Conservation (phyloP, 2,797 vertebrate species). For the Epinephelus coioides region DNA sequence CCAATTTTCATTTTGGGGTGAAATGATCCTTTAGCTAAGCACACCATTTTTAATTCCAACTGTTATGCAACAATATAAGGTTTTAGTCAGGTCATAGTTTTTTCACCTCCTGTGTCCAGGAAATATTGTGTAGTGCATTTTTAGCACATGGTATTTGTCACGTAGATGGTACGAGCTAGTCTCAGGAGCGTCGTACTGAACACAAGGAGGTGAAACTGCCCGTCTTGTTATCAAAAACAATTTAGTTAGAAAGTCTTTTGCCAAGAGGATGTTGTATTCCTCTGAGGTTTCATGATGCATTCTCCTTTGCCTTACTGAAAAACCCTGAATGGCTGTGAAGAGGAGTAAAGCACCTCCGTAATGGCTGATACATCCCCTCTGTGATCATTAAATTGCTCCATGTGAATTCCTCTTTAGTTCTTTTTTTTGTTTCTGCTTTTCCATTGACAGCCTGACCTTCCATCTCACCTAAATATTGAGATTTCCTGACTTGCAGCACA, state of each 20-base stretch:
- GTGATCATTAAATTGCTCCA: constrained; percentile 23
- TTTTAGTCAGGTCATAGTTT: not conserved
- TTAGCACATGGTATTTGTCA: constrained; percentile 32
- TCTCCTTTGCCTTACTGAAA: constrained; percentile 19
- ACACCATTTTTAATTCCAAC: not conserved
- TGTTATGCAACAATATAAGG: not conserved
- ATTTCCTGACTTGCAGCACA: constrained; percentile 23
- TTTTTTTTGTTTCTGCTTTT: not conserved
- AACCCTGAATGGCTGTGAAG: not conserved
- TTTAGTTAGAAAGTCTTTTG: constrained; percentile 4
- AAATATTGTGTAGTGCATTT: constrained; percentile 22
- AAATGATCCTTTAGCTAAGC: constrained; percentile 33
- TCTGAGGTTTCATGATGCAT: constrained; percentile 7
- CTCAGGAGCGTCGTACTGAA: constrained; percentile 41
- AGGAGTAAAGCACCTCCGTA: constrained; percentile 45
- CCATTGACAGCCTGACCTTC: constrained; percentile 13
- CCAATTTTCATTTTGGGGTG: constrained; percentile 34
- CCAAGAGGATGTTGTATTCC: constrained; percentile 15
- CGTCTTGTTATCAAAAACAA: not conserved
- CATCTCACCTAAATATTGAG: constrained; percentile 19
- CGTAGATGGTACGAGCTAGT: constrained; percentile 50
- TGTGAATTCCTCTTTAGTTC: constrained; percentile 15
- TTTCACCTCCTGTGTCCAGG: constrained; percentile 22
- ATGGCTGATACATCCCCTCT: constrained; percentile 4
- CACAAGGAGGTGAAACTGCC: constrained; percentile 26